Base-by-base conservation (phyloP, 1,140 invertebrate species). In the Teleogryllus occipitalis region DNA sequence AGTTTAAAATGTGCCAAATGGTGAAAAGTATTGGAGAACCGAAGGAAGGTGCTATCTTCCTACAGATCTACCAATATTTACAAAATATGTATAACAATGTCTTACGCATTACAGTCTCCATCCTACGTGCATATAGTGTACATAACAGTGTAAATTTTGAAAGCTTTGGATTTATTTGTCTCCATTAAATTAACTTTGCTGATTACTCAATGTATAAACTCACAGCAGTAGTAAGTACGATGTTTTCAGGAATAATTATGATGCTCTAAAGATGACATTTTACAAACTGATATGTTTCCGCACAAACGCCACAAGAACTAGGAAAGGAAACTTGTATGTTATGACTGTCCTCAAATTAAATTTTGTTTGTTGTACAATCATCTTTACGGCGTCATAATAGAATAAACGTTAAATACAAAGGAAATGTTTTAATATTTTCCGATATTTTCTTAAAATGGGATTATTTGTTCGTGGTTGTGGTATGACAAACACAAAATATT, bases 121-220 rank as follows among this genome's bases (percentile, higher is more conserved):
- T 65, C 54, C 54, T 65, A 65, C 18, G 54, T 65, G 54, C 54
- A 65, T 65, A 65, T 65, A 65, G 54, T 65, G 54, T 65, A 65
- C 54, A 65, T 65, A 65, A 65, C 54, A 39, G 27, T 39, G 54
- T 65, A 65, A 65, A 65, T 65, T 65, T 65, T 65, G 10, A 65
- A 18, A 65, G 54, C 27, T 65, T 65, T 65, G 18, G 54, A 65
- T 14, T 14, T 65, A 65, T 18, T 65, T 65, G 10, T 65, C 54
- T 65, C 18, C 18, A 10, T 65, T 10, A 65, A 65, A 10, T 3
- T 39, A 39, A 39, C 27, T 65, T 65, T 65, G 54, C 54, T 65
- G 54, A 65, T 18, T 65, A 65, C 18, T 65, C 54, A 65, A 65
- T 65, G 54, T 65, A 65, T 65, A 65, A 65, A 65, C 54, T 65